Base-by-base conservation (phyloP, 2,888 invertebrate genomes). In the Ochlodes sylvanus region DNA sequence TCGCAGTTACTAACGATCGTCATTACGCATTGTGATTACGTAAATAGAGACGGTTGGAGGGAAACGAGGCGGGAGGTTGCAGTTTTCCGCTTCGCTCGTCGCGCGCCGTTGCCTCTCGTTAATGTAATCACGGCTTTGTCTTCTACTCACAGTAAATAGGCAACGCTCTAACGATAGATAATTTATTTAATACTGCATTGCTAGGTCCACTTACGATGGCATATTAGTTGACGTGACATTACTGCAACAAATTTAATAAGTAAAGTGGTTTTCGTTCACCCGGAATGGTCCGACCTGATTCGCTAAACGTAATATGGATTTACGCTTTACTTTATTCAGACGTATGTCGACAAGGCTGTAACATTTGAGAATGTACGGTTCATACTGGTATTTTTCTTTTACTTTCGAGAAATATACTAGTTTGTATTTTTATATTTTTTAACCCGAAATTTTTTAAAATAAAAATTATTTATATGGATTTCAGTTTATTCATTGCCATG, bases 1-100 rank as follows among this genome's bases (percentile, higher is more conserved):
- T 82, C 81, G 81, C 78, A 84, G 85, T 81, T 80, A 82, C 85
- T 89, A 88, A 90, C 86, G 84, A 89, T 89, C 81, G 85, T 89
- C 89, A 92, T 92, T 92, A 92, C 88, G 89, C 88, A 88, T 88
- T 87, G 86, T 89, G 88, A 89, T 91, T 90, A 87, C 90, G 88
- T 87, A 89, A 89, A 89, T 86, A 87, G 85, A 79, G 81, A 82
- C 85, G 83, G 85, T 90, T 89, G 87, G 79, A 75, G 82, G 82
- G 82, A 84, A 86, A 85, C 81, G 86, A 85, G 81, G 85, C 85
- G 84, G 86, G 85, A 81, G 81, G 78, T 79, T 80, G 78, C 84
- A 82, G 82, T 87, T 91, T 90, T 88, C 88, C 89, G 90, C 91
- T 83, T 86, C 87, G 89, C 82, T 85, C 81, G 82, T 78, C 81